Evolutionary conservation across 2,113 vertebrate genomes (phyloP), one percentile per base, ranked within the genome.

Genomic region (Gorilla gorilla): DNA sequence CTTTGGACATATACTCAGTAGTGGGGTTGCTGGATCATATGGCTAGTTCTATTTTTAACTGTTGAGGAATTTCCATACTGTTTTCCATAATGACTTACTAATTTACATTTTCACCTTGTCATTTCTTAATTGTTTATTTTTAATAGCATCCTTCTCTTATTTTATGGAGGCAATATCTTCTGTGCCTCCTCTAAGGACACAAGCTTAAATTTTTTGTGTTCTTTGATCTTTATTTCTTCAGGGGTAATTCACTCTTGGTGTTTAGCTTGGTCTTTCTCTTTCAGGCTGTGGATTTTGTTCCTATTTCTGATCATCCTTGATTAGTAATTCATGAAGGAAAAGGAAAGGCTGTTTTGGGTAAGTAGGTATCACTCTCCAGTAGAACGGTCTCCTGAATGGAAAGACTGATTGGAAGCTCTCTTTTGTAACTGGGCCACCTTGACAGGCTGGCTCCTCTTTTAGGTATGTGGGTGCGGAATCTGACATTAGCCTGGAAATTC

Each of bases 281-380:
- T 86, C 32, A 75, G 75, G 25, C 68, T 95, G 10, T 87, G 73
- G 17, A 79, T 87, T 95, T 92, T 92, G 38, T 48, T 84, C 61
- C 40, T 84, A 78, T 87, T 94, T 92, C 81, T 94, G 50, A 80
- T 90, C 13, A 81, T 72, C 22, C 25, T 57, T 92, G 59, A 92
- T 92, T 94, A 81, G 11, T 83, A 84, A 93, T 95, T 94, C 52
- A 92, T 68, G 40, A 97, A 82, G 75, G 13, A 79, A 92, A 92
- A 79, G n/a, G 52, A 89, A 91, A 78, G 50, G 17, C 80, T 95
- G 23, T 10, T n/a, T 64, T 95, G 52, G 59, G 8, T 55, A 90
- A 82, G n/a, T 8, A 68, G 50, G 7, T 32, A 11, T 64, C 38
- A 35, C 20, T 95, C 52, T 61, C 30, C 55, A 59, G 25, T 35